Evolutionary conservation across 1,140 invertebrate species (phyloP).

Genomic region (Rhopalosiphum padi): DNA sequence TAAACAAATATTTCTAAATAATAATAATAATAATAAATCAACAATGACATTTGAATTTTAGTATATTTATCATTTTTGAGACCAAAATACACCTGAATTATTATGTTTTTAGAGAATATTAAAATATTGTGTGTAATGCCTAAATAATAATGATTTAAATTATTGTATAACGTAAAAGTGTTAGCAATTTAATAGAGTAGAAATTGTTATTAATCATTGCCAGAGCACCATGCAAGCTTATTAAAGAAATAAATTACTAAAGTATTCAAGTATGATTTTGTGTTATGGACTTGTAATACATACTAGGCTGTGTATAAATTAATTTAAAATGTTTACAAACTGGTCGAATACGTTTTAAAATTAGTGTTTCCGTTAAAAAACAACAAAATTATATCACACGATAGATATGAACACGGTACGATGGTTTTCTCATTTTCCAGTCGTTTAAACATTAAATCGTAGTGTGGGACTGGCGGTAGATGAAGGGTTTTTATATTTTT

Average conservation of each 20-base stretch:
- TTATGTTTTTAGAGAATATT: neutral
- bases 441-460: slow-evolving; percentile 48
- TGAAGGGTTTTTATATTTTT: slow-evolving; percentile 43
- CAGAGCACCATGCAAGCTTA: neutral
- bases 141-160: neutral
- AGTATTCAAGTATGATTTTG: neutral
- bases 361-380: slow-evolving; percentile 6
- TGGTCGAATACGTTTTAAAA: neutral
- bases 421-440: slow-evolving; percentile 56
- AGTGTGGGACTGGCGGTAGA: neutral
- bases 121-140: neutral
- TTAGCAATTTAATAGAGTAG: neutral
- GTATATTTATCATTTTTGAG: neutral
- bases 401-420: slow-evolving; percentile 18
- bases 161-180: neutral
- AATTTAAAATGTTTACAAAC: neutral
- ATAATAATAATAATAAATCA: neutral
- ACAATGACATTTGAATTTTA: neutral
- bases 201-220: neutral
- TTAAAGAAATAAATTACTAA: neutral
- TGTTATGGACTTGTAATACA: neutral
- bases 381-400: neutral
- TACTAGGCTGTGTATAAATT: neutral
- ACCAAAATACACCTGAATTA: neutral
- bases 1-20: neutral